These are phyloP conservation scores for Erinaceus europaeus DNA, from an alignment of 2,113 vertebrate species.

Conservation along the genomic window DNA sequence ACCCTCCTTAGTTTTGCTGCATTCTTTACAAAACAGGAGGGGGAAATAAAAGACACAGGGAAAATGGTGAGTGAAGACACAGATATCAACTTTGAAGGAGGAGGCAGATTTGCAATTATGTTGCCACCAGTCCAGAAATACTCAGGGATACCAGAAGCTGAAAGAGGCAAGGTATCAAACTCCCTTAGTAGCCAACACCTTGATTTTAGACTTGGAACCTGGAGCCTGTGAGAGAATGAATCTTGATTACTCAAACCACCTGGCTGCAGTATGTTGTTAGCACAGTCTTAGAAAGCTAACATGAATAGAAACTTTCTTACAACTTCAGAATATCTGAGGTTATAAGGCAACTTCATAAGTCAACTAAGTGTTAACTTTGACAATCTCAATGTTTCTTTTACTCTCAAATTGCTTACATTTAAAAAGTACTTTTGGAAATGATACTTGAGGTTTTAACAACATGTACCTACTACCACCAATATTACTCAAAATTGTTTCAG, in stretches of 20 bases:
- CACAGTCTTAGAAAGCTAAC: background rate
- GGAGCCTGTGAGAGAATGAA: background rate
- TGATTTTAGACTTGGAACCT: background rate
- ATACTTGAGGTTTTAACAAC: background rate
- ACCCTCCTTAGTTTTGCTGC: background rate
- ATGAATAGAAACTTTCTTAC: background rate
- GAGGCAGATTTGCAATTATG: background rate
- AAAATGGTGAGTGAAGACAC: background rate
- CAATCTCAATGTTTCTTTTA: background rate
- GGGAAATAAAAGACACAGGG: background rate
- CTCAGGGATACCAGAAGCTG: background rate
- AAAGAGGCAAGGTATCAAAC: background rate
- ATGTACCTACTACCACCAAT: background rate
- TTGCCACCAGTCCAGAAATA: background rate
- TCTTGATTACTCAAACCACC: background rate
- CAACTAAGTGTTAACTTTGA: background rate
- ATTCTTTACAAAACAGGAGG: background rate
- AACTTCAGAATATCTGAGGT: background rate
- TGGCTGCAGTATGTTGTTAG: background rate
- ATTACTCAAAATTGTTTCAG: background rate
- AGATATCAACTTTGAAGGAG: background rate
- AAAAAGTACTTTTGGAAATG: background rate
- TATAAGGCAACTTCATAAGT: background rate
- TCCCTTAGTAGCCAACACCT: background rate
- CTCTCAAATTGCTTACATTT: background rate